Base-by-base conservation (phyloP, 2,797 vertebrate genomes). In the Pseudomugil gertrudae region DNA sequence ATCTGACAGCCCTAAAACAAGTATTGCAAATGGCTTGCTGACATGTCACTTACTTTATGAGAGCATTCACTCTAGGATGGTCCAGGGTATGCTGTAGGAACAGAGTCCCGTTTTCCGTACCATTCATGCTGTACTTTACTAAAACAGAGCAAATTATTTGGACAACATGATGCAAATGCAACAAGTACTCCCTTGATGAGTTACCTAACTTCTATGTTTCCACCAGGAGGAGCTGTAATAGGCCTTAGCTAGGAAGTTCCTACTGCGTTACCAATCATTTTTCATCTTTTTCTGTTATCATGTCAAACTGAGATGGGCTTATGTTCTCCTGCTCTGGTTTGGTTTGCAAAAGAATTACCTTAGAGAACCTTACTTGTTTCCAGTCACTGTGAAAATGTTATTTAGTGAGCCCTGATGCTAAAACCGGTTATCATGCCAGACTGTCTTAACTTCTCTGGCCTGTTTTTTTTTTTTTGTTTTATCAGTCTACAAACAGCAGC, bases 191-290 rank as follows among this genome's bases (percentile, higher is more conserved):
- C 10, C 0, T 0, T 9, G 5, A 10, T 47, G 2, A 26, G 23
- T 26, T 24, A 2, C 26, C 10, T 2, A 6, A 9, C 23, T 1
- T 9, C 15, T 32, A 24, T 36, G 5, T 53, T 0, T 57, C 89
- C 89, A 83, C 87, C 65, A 81, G 87, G 56, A 5, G 87, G 87
- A 23, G 82, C 76, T 79, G 38, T 74, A 74, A 69, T 38, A 9
- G 57, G 23, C 43, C 27, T 26, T 57, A 8, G 8, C 13, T 26
- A 19, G 17, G 38, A 43, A 8, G 38, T 43, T 43, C 17, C 1
- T 43, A 7, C 24, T 51, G 24, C 50, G 5, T 6, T 7, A 9
- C 8, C 5, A 8, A 13, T 11, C 1, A 23, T 26, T 24, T 24
- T 23, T 26, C 2, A 3, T 27, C 3, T 15, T 15, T 48, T 29